Evolutionary conservation across 1,140 invertebrate genomes (phyloP).

Genomic region (Drosophila nigromelanica): DNA sequence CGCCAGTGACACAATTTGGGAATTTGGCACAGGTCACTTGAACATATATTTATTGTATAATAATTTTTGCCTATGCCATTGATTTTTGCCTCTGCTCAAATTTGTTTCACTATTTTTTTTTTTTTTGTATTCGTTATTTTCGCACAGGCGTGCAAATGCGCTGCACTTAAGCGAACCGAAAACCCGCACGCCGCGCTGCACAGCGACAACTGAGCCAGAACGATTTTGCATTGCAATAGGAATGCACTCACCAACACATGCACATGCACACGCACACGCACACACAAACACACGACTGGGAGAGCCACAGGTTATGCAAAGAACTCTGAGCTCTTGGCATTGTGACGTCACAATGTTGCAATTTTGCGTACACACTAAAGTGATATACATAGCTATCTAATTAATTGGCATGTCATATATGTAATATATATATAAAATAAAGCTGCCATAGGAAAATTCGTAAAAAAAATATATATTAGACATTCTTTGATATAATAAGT

Average conservation of each 20-base stretch:
- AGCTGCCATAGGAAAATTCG: no score
- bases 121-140: slow-evolving; percentile 10
- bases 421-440: no score
- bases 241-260: slow-evolving; percentile 47
- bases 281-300: no score
- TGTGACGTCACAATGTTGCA: no score
- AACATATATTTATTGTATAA: slow-evolving; percentile 58
- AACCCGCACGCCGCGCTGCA: slow-evolving; percentile 56
- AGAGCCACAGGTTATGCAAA: no score
- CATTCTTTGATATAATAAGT: no score
- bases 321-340: no score
- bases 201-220: slow-evolving; percentile 52
- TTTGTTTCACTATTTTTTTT: slow-evolving; percentile 25
- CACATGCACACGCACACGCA: slow-evolving; percentile 6
- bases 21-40: slow-evolving; percentile 56
- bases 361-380: no score
- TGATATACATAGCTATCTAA: no score
- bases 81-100: slow-evolving; percentile 44
- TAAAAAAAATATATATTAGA: no score
- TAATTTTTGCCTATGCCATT: slow-evolving; percentile 51
- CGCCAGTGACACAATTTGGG: slow-evolving; percentile 49
- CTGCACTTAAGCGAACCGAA: slow-evolving; percentile 32
- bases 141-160: slow-evolving; percentile 23
- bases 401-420: no score
- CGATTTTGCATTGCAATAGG: slow-evolving; percentile 48